Percentiles rank a stretch among this genome's conserved stretches.
These are phyloP conservation scores for Caenorhabditis sp. DNA, from an alignment of 2,888 invertebrate species.

Conservation along the genomic window DNA sequence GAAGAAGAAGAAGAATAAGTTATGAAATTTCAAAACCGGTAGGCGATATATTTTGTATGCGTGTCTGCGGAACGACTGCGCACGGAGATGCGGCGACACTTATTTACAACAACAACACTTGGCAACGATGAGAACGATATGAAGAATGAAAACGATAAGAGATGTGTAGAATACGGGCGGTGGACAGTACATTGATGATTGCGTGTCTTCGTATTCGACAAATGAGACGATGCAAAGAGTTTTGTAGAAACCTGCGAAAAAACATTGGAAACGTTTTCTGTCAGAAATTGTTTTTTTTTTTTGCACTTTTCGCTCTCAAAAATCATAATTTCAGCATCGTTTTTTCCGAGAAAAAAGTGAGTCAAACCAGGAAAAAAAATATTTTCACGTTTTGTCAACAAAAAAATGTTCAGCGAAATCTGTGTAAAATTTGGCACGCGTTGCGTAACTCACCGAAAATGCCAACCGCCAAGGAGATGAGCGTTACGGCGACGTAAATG, in stretches of 20 bases:
- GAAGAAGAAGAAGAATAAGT: too few species aligned
- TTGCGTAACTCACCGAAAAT: constrained; percentile 47
- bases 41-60: too few species aligned
- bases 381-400: too few species aligned
- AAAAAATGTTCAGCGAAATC: too few species aligned
- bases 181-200: constrained; percentile 48
- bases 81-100: too few species aligned
- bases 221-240: constrained; percentile 49
- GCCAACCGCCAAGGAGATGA: constrained; percentile 48
- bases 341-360: too few species aligned
- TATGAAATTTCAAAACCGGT: too few species aligned
- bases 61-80: too few species aligned
- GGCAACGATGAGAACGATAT: constrained; percentile 52
- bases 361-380: too few species aligned
- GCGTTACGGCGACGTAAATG: constrained; percentile 41
- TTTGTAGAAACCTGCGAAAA: constrained; percentile 50
- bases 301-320: too few species aligned
- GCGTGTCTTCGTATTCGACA: constrained; percentile 44
- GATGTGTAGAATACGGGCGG: constrained; percentile 52
- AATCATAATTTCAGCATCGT: neutral
- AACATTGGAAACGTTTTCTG: neutral
- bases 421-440: too few species aligned
- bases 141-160: constrained; percentile 47
- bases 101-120: constrained; percentile 59
- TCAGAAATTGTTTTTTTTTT: too few species aligned